phyloP scores from a whole-genome alignment of 2,797 vertebrate genomes.

The Hybognathus amarus region DNA sequence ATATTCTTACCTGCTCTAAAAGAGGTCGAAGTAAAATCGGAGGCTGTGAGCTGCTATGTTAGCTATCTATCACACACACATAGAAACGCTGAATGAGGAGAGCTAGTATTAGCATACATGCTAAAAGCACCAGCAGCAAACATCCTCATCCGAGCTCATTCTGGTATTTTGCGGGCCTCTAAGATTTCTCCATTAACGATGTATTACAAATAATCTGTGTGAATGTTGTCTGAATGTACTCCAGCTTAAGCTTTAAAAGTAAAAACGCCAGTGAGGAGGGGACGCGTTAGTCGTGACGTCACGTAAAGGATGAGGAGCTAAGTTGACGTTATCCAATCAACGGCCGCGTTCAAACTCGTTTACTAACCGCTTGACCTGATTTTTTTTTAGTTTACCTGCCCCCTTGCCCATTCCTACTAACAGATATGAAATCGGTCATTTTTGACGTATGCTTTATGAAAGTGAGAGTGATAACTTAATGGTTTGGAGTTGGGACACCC shows the following conservation, averaged over 20 bases:
- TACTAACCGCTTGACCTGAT: not conserved
- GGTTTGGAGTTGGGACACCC: no score
- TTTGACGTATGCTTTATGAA: not conserved
- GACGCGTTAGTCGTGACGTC: not conserved
- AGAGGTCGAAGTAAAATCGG: not conserved
- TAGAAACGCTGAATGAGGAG: not conserved
- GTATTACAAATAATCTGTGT: not conserved
- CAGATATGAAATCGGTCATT: not conserved
- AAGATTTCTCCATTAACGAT: not conserved
- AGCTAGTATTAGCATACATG: conserved; percentile 16
- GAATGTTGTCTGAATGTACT: not conserved
- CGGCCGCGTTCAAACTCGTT: not conserved
- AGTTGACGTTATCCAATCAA: not conserved
- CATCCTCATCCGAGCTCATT: not conserved
- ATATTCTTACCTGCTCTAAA: conserved; percentile 13
- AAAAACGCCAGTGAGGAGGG: not conserved
- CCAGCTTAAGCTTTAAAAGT: not conserved
- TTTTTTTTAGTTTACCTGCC: not conserved
- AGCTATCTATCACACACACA: conserved; percentile 6
- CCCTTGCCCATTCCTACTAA: not conserved
- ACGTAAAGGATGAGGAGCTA: not conserved
- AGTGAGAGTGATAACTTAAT: not conserved
- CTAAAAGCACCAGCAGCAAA: conserved; percentile 16
- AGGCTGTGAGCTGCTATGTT: not conserved
- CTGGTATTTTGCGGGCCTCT: not conserved